These are phyloP conservation scores for Paratrypauchen microcephalus DNA, from an alignment of 2,797 vertebrate species.

Conservation along the genomic window DNA sequence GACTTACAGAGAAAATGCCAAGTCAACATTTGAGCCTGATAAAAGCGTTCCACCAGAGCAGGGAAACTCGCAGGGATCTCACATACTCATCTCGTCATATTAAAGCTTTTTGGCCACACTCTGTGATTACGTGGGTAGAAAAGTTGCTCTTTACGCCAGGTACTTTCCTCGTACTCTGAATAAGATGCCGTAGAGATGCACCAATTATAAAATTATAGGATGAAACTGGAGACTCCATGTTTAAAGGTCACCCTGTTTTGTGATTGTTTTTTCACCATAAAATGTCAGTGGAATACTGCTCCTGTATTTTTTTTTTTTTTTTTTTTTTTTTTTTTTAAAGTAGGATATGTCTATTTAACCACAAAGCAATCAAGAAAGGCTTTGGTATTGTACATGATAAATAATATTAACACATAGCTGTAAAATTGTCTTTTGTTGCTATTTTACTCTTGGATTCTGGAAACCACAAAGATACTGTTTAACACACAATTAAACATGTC, in stretches of 20 bases:
- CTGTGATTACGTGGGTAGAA: conserved; percentile 35
- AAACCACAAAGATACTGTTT: background rate
- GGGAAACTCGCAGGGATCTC: conserved; percentile 15
- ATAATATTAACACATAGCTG: too few relatives aligned
- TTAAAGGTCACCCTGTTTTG: background rate
- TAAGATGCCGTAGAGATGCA: conserved; percentile 40
- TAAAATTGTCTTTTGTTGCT: too few relatives aligned
- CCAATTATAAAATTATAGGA: conserved; percentile 53
- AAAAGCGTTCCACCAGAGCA: conserved; percentile 49
- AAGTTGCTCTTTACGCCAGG: conserved; percentile 30
- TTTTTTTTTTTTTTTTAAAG: too few relatives aligned
- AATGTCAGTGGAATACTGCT: background rate
- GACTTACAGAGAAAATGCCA: conserved; percentile 38
- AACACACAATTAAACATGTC: background rate
- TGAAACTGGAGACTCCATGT: conserved; percentile 26
- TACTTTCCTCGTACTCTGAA: conserved; percentile 53
- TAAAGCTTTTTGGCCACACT: conserved; percentile 28
- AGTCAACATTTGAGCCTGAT: conserved; percentile 56
- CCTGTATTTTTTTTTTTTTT: too few relatives aligned
- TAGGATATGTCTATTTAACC: background rate
- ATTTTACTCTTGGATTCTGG: background rate
- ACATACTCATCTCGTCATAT: conserved; percentile 32
- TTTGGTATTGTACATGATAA: too few relatives aligned
- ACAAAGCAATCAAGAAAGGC: background rate
- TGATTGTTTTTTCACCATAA: background rate